These are phyloP conservation scores for Epizoanthus rinbou DNA, from an alignment of 92 coral and sea anemone species.

Conservation along the genomic window DNA sequence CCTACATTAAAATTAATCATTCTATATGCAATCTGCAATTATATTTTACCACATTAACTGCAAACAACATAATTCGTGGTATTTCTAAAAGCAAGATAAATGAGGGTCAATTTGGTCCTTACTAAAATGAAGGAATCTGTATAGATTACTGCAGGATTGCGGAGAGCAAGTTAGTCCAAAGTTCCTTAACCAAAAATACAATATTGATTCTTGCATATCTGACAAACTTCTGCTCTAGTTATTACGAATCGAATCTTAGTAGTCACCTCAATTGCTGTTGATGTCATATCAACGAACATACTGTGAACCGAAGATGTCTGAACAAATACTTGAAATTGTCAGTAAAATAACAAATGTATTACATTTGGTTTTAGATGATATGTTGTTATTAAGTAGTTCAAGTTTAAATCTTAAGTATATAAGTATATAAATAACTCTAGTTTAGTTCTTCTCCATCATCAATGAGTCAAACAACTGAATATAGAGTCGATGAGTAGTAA, in stretches of 20 bases:
- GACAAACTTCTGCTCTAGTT: too few relatives aligned
- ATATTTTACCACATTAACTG: not conserved
- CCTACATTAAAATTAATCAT: not conserved
- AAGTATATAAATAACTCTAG: conserved; percentile 1
- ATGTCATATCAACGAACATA: not conserved
- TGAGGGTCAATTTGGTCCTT: not conserved
- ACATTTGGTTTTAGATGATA: not conserved
- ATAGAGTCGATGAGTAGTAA: not conserved
- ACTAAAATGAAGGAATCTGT: not conserved
- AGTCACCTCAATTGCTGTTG: not conserved
- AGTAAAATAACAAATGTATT: not conserved
- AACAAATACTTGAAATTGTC: not conserved
- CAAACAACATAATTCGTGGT: not conserved
- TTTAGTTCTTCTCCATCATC: not conserved
- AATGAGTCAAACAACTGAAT: not conserved
- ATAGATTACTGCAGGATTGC: not conserved
- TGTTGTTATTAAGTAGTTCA: conserved; percentile 17
- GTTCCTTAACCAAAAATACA: too few relatives aligned
- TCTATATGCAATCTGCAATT: not conserved
- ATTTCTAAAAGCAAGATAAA: not conserved
- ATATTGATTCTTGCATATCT: too few relatives aligned
- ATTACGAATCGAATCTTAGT: not conserved
- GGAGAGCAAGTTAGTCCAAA: not conserved
- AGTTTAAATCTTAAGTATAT: conserved; percentile 5
- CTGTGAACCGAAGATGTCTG: not conserved